Percentiles rank a stretch among this genome's conserved stretches.
Evolutionary conservation across 2,888 invertebrate genomes (phyloP).

Genomic region (Sericinus montela): DNA sequence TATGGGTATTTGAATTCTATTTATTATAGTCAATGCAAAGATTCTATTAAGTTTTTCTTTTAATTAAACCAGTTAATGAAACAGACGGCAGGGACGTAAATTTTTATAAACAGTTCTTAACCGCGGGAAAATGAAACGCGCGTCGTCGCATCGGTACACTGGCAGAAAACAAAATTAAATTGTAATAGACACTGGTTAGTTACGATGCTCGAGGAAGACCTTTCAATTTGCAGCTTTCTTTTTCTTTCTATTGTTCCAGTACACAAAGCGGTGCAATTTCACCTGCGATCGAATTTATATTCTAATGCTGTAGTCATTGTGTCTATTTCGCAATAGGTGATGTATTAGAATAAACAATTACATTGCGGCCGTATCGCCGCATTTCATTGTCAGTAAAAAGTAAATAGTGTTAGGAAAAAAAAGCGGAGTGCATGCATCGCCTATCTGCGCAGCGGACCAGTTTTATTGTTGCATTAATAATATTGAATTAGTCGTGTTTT

Average conservation of each 20-base stretch:
- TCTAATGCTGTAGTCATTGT: conserved; percentile 5
- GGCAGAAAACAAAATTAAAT: conserved; percentile 6
- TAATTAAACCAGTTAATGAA: too few species aligned
- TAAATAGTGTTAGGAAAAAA: conserved; percentile 15
- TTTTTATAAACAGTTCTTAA: background rate
- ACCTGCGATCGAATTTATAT: conserved; percentile 12
- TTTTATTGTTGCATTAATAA: conserved; percentile 17
- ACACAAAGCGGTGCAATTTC: conserved; percentile 16
- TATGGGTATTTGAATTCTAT: too few species aligned
- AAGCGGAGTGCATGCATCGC: conserved; percentile 6
- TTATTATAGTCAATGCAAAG: too few species aligned
- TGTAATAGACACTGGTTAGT: conserved; percentile 13
- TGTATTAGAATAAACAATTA: conserved; percentile 22
- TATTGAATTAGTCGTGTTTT: conserved; percentile 6
- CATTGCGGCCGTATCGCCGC: conserved; percentile 20
- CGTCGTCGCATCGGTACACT: background rate
- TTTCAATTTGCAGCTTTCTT: conserved; percentile 19
- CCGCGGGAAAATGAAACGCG: background rate
- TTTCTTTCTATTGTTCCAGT: conserved; percentile 18
- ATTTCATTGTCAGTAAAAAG: conserved; percentile 22
- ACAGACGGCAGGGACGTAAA: too few species aligned
- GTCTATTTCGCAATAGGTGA: conserved; percentile 6
- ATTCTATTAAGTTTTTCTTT: too few species aligned
- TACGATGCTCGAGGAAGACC: conserved; percentile 16
- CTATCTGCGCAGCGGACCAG: conserved; percentile 5